Percentiles rank a stretch among this genome's conserved stretches.
Evolutionary conservation across 2,888 invertebrate species (phyloP).

Genomic region (Melipona bicolor): DNA sequence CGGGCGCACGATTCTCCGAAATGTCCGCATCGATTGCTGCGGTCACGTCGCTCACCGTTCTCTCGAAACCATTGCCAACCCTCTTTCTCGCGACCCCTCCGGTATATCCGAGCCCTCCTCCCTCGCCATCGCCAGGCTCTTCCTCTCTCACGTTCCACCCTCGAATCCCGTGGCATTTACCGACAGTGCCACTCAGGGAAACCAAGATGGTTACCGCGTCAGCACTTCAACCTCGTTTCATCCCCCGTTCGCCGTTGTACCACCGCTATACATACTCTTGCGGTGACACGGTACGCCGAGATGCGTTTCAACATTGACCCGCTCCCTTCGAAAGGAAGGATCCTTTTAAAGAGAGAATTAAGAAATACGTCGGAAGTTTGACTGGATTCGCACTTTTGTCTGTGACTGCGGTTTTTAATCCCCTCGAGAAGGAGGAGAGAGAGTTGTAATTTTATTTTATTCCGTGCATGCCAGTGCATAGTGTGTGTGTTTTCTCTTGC

Average conservation of each 20-base stretch:
- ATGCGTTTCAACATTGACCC: not conserved
- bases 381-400: no score
- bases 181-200: slow-evolving; percentile 73
- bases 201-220: slow-evolving; percentile 75
- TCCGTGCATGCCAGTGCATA: no score
- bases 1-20: slow-evolving; percentile 59
- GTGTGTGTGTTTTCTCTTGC: no score
- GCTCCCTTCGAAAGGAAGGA: not conserved
- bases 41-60: slow-evolving; percentile 73
- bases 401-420: no score
- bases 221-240: slow-evolving; percentile 72
- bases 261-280: slow-evolving; percentile 7
- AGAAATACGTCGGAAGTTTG: not conserved
- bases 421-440: no score
- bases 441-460: no score
- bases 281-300: not conserved
- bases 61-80: slow-evolving; percentile 43
- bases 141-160: slow-evolving; percentile 58
- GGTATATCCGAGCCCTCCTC: slow-evolving; percentile 48
- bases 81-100: slow-evolving; percentile 37
- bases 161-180: slow-evolving; percentile 69
- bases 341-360: not conserved
- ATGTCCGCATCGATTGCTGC: slow-evolving; percentile 69
- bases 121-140: slow-evolving; percentile 23
- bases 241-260: slow-evolving; percentile 43